A percentile compares a stretch with the other conserved stretches of the same genome.
phyloP scores from a whole-genome alignment of 1,140 invertebrate genomes.

The Elymnias hypermnestra region DNA sequence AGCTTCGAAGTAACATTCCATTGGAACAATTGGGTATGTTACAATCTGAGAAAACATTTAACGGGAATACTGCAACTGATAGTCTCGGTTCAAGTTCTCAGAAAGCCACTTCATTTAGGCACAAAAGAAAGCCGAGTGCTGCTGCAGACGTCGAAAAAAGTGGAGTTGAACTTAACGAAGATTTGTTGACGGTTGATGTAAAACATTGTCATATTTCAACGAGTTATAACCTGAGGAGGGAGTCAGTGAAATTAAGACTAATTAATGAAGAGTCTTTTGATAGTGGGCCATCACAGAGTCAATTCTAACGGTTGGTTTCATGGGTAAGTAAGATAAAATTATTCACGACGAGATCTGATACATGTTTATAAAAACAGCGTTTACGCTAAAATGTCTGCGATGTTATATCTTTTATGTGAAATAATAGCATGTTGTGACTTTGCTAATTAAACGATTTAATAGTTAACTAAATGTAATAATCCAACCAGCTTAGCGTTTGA shows the following conservation, averaged over 20 bases:
- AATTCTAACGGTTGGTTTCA: slow-evolving; percentile 65
- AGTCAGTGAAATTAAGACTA: slow-evolving; percentile 67
- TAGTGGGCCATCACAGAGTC: slow-evolving; percentile 49
- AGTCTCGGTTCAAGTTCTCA: slow-evolving; percentile 62
- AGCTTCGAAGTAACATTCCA: slow-evolving; percentile 52
- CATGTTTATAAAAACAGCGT: too few species aligned
- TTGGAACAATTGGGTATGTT: slow-evolving; percentile 64
- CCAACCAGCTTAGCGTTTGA: too few species aligned
- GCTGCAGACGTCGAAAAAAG: slow-evolving; percentile 67
- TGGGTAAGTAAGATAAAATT: slow-evolving; percentile 34
- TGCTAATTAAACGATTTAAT: too few species aligned
- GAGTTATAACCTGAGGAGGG: slow-evolving; percentile 67
- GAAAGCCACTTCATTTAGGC: slow-evolving; percentile 52
- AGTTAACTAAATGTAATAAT: too few species aligned
- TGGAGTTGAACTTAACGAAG: slow-evolving; percentile 67
- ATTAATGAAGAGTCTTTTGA: slow-evolving; percentile 73
- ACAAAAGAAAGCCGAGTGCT: slow-evolving; percentile 66
- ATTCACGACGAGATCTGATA: too few species aligned
- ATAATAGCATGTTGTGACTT: too few species aligned
- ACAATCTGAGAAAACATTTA: slow-evolving; percentile 82
- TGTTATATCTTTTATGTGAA: too few species aligned
- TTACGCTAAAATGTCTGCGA: too few species aligned
- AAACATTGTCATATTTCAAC: slow-evolving; percentile 69
- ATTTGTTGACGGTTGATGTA: slow-evolving; percentile 60
- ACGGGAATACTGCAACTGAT: slow-evolving; percentile 80